Conservation (phyloP, 2,797 vertebrate species). For the Syngnathus acus region DNA sequence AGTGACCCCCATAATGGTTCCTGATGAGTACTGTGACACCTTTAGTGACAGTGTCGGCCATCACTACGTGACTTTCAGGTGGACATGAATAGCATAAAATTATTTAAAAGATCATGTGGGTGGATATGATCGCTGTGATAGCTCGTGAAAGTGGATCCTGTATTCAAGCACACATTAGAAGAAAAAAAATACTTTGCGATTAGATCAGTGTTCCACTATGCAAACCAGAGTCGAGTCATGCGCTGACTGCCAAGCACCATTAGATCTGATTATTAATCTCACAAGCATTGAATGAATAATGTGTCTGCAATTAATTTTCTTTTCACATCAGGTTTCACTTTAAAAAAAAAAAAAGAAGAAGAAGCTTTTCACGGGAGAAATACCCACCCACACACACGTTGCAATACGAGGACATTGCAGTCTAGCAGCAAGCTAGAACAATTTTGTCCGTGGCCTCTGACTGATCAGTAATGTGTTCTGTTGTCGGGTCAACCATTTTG, state of each 20-base stretch:
- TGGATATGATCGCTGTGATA: neutral
- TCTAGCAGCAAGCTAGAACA: neutral
- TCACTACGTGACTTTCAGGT: neutral
- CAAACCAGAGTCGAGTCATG: neutral
- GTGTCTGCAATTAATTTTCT: neutral
- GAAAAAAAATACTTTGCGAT: neutral
- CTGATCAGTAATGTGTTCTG: neutral
- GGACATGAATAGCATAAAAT: neutral
- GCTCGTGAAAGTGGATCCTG: neutral
- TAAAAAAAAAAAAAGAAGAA: neutral
- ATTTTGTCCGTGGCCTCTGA: conserved; percentile 4
- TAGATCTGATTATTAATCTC: neutral
- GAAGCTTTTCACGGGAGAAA: neutral
- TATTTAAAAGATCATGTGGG: neutral
- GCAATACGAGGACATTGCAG: neutral
- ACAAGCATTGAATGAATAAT: neutral
- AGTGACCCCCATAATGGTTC: conserved; percentile 1
- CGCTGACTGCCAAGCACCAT: neutral
- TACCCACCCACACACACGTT: neutral
- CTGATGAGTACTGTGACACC: conserved; percentile 1
- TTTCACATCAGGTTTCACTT: neutral
- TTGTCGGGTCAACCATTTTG: conserved; percentile 2
- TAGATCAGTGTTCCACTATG: neutral
- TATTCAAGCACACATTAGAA: neutral
- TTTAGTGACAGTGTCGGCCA: neutral